phyloP scores from a whole-genome alignment of 2,888 invertebrate genomes.

The Dusona sp. region DNA sequence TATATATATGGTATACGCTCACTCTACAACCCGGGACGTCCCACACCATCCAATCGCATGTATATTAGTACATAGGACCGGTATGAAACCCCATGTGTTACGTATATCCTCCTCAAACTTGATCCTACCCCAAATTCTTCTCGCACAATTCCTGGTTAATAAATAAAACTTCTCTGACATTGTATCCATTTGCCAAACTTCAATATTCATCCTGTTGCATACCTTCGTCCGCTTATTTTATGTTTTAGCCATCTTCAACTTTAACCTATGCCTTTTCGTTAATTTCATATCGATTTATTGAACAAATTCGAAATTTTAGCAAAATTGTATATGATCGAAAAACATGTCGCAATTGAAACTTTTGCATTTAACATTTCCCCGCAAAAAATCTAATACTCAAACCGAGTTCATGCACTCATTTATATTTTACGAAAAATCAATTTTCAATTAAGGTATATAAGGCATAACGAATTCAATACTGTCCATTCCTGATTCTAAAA shows the following conservation, averaged over 20 bases:
- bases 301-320: not conserved
- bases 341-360: too few species aligned
- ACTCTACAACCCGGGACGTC: slow-evolving; percentile 60
- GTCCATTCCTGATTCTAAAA: not conserved
- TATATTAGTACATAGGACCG: slow-evolving; percentile 27
- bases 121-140: slow-evolving; percentile 23
- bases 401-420: too few species aligned
- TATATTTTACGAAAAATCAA: too few species aligned
- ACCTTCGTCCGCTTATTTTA: not conserved
- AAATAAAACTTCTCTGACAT: not conserved
- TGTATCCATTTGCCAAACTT: not conserved
- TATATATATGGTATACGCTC: slow-evolving; percentile 80
- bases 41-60: slow-evolving; percentile 58
- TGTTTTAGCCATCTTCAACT: not conserved
- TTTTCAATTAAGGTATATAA: too few species aligned
- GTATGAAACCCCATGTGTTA: slow-evolving; percentile 26
- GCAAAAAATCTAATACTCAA: too few species aligned
- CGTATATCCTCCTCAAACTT: slow-evolving; percentile 21
- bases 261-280: not conserved
- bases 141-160: not conserved
- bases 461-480: too few species aligned
- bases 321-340: too few species aligned
- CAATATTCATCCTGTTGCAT: not conserved
- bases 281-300: not conserved
- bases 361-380: too few species aligned